Evolutionary conservation across 2,797 vertebrate genomes (phyloP).

Genomic region (Neosilurus mollespiculum): DNA sequence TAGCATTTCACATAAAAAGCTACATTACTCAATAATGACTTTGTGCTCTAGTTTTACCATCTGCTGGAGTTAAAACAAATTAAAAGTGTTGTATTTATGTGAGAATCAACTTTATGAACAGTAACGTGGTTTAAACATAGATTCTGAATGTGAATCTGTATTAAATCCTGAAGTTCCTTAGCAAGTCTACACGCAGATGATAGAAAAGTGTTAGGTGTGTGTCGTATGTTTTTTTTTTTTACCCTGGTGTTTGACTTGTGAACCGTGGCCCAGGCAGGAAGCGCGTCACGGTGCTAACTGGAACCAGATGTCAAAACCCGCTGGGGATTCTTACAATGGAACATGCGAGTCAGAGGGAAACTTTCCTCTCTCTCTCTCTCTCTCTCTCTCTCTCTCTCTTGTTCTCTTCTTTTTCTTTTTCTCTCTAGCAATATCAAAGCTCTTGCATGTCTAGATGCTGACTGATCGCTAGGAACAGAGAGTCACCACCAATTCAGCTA

Average conservation of each 20-base stretch:
- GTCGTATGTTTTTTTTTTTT: constrained; percentile 46
- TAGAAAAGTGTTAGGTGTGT: constrained; percentile 41
- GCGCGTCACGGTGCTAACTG: constrained; percentile 79
- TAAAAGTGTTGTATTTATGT: neutral
- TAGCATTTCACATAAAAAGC: constrained; percentile 65
- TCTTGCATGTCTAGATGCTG: constrained; percentile 51
- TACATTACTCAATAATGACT: constrained; percentile 49
- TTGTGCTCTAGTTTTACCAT: constrained; percentile 35
- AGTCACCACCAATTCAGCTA: constrained; percentile 43
- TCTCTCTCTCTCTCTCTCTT: constrained; percentile 33
- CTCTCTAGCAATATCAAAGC: constrained; percentile 51
- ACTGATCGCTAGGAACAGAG: constrained; percentile 50
- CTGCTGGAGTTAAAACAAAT: constrained; percentile 8
- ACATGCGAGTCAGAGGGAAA: constrained; percentile 67
- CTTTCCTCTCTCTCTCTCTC: constrained; percentile 42
- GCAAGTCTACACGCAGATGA: constrained; percentile 35
- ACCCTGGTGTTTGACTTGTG: constrained; percentile 67
- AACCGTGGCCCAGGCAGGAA: constrained; percentile 75
- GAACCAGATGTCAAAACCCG: constrained; percentile 80
- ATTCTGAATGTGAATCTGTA: neutral
- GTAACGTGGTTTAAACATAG: neutral
- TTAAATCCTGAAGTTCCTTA: constrained; percentile 13
- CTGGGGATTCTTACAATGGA: constrained; percentile 78
- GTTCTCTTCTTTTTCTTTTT: constrained; percentile 39
- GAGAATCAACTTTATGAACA: neutral